A percentile compares a stretch with the other conserved stretches of the same genome.
These are phyloP conservation scores for Pristionchus mayeri DNA, from an alignment of 2,888 invertebrate species.

Conservation along the genomic window DNA sequence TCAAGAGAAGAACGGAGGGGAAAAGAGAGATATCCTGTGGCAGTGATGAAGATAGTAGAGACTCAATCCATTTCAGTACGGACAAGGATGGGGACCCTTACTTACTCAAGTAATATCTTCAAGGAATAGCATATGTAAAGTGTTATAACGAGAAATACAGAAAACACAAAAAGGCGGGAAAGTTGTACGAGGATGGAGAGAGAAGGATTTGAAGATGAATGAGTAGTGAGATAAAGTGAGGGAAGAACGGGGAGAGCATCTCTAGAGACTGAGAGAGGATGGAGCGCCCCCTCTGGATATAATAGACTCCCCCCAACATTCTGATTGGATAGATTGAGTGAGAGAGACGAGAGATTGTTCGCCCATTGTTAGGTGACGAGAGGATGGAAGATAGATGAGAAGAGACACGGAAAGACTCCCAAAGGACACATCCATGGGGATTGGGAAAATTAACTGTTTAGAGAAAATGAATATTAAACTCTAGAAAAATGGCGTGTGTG, in stretches of 20 bases:
- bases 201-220: conserved; percentile 14
- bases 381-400: background rate
- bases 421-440: no score
- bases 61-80: no score
- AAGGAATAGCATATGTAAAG: no score
- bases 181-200: background rate
- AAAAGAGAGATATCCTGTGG: background rate
- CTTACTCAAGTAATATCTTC: no score
- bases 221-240: conserved; percentile 23
- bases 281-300: background rate
- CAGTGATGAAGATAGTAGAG: background rate
- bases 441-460: no score
- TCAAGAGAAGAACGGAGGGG: background rate
- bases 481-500: no score
- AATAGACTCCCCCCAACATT: conserved; percentile 6
- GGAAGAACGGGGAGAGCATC: conserved; percentile 18
- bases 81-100: no score
- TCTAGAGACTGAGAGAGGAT: background rate
- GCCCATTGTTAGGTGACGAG: background rate
- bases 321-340: conserved; percentile 26
- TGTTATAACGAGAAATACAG: no score
- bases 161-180: conserved; percentile 30
- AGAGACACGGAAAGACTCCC: background rate
- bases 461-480: no score
- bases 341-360: background rate